Evolutionary conservation across 2,113 vertebrate genomes (phyloP).

Genomic region (Cyanoliseus patagonus): DNA sequence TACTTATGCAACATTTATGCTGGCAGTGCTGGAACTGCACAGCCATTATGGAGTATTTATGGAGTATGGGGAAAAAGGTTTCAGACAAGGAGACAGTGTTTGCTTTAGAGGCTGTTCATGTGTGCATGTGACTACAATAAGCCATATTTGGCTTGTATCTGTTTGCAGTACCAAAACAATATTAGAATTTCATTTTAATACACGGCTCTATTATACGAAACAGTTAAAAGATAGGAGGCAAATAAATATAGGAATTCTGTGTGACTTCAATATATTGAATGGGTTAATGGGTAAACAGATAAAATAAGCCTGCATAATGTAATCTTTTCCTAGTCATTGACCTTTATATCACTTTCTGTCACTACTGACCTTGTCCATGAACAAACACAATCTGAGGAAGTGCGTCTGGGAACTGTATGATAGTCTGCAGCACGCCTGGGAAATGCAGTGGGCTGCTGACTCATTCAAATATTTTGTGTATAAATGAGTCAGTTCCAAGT

Average conservation of each 20-base stretch:
- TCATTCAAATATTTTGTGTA: constrained; percentile 37
- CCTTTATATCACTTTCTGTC: background rate
- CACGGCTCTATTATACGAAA: background rate
- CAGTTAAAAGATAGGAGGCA: background rate
- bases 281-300: background rate
- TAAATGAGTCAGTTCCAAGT: background rate
- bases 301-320: background rate
- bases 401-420: background rate
- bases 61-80: background rate
- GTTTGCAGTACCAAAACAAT: background rate
- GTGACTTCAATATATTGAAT: background rate
- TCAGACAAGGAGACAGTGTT: background rate
- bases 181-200: background rate
- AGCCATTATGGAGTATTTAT: background rate
- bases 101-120: background rate
- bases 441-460: constrained; percentile 38
- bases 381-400: constrained; percentile 48
- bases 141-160: background rate
- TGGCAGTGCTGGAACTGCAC: background rate
- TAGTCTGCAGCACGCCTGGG: constrained; percentile 28
- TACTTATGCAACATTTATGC: background rate
- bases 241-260: background rate
- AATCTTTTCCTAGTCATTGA: constrained; percentile 1
- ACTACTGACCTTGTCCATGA: constrained; percentile 45
- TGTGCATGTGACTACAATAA: background rate